Percentiles rank a stretch among this genome's conserved stretches.
phyloP scores from a whole-genome alignment of 1,140 invertebrate species.

The Drosophila busckii region DNA sequence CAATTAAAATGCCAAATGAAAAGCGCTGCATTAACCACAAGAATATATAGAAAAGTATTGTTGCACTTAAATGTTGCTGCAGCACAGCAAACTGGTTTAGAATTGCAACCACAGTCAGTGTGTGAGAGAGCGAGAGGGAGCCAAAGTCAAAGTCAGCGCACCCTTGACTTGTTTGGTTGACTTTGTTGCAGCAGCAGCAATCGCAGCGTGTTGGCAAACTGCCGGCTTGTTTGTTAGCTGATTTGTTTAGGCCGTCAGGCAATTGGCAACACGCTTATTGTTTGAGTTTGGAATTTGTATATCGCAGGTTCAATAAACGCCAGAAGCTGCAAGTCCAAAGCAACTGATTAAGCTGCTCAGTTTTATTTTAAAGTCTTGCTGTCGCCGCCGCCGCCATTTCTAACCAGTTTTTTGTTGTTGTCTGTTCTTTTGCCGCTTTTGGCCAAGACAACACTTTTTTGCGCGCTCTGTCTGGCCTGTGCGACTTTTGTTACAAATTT shows the following conservation, averaged over 20 bases:
- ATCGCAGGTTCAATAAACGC: constrained; percentile 68
- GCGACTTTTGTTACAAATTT: constrained; percentile 64
- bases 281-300: constrained; percentile 66
- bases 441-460: constrained; percentile 11
- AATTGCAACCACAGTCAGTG: too few species aligned
- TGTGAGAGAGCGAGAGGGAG: constrained; percentile 22
- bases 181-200: constrained; percentile 21
- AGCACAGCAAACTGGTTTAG: too few species aligned
- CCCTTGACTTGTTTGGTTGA: too few species aligned
- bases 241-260: constrained; percentile 16
- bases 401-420: constrained; percentile 36
- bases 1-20: constrained; percentile 58
- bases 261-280: constrained; percentile 29
- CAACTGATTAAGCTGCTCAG: constrained; percentile 2
- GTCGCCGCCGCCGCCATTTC: constrained; percentile 39
- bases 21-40: constrained; percentile 4
- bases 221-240: constrained; percentile 30
- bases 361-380: too few species aligned
- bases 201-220: neutral
- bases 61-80: too few species aligned
- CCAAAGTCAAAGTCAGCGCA: constrained; percentile 34
- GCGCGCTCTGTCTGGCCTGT: constrained; percentile 10
- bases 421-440: constrained; percentile 5
- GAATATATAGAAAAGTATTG: too few species aligned
- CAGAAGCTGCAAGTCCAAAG: constrained; percentile 26